phyloP scores from a whole-genome alignment of 2,113 vertebrate species.

The Corythoichthys intestinalis region DNA sequence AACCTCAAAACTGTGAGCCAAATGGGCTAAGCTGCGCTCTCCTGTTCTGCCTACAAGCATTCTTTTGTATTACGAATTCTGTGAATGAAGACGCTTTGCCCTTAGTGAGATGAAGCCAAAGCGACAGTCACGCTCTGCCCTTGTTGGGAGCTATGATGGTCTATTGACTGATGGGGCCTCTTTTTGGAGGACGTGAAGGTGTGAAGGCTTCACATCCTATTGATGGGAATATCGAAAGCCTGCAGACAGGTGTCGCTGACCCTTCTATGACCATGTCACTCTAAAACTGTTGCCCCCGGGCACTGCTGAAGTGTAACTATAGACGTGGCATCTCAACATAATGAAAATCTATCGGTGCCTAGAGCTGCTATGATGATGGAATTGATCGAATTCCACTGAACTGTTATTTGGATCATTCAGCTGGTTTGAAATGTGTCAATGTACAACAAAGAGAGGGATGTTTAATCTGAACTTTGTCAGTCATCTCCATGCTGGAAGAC shows the following conservation, averaged over 20 bases:
- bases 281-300: constrained; percentile 45
- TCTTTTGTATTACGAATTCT: constrained; percentile 4
- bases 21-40: background rate
- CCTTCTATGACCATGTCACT: constrained; percentile 52
- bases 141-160: constrained; percentile 43
- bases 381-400: constrained; percentile 63
- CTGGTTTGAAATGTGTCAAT: constrained; percentile 60
- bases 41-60: background rate
- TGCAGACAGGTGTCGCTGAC: constrained; percentile 56
- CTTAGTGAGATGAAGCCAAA: constrained; percentile 23
- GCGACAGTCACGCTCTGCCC: constrained; percentile 50
- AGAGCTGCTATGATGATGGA: constrained; percentile 62
- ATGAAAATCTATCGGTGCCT: constrained; percentile 72
- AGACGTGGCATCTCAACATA: constrained; percentile 64
- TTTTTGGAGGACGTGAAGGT: constrained; percentile 57
- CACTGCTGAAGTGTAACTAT: constrained; percentile 60
- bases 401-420: constrained; percentile 70
- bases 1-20: background rate
- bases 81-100: background rate
- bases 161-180: constrained; percentile 56
- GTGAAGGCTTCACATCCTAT: constrained; percentile 62
- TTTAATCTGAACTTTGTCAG: constrained; percentile 61
- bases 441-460: constrained; percentile 35
- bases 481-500: constrained; percentile 50
- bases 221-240: constrained; percentile 70